Evolutionary conservation across 37 sponge, comb jelly and placozoan genomes (phyloP), one percentile per base, ranked within the genome.

Genomic region (Aphrocallistes beatrix): DNA sequence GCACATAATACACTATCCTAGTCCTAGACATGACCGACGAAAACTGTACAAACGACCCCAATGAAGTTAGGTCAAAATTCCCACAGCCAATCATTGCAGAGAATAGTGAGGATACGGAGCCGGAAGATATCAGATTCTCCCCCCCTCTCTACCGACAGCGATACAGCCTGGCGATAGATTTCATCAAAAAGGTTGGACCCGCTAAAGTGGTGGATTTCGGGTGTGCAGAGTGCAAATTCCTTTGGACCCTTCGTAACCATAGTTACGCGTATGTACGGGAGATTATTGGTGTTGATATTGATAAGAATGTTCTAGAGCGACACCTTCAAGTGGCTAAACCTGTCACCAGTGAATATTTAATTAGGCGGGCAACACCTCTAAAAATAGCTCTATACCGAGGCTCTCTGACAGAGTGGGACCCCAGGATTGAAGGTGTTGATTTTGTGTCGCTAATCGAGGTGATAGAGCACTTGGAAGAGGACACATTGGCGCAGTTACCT

Each of bases 141-240:
- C 97, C 97, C 45, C 94, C 94, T 17, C 83, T 97, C 1, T 97
- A 94, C 81, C 85, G 38, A 23, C 97, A 97, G 81, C 88, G 97
- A 23, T 97, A 97, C 87, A 40, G 37, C 13, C 47, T 49, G 37
- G 95, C 87, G n/a, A 81, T 89, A 0, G 82, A 89, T 0, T 37
- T 86, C 0, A 85, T 88, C 38, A 87, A 81, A 37, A 81, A 82
- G 47, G 19, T 88, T 0, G 16, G 83, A 0, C 85, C 93, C 17
- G 83, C 38, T 48, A 91, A 51, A 88, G 91, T 96, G 36, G 86
- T 92, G 21, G 97, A 97, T 49, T 84, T 97, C 69, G 97, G 97
- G 39, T 91, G 94, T 86, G 89, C 93, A 0, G 93, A 92, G 50
- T 90, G 91, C 36, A 89, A 86, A 1, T 84, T 97, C 23, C 30